Evolutionary conservation across 2,797 vertebrate species (phyloP), one percentile per base, ranked within the genome.

Genomic region (Morelia viridis): DNA sequence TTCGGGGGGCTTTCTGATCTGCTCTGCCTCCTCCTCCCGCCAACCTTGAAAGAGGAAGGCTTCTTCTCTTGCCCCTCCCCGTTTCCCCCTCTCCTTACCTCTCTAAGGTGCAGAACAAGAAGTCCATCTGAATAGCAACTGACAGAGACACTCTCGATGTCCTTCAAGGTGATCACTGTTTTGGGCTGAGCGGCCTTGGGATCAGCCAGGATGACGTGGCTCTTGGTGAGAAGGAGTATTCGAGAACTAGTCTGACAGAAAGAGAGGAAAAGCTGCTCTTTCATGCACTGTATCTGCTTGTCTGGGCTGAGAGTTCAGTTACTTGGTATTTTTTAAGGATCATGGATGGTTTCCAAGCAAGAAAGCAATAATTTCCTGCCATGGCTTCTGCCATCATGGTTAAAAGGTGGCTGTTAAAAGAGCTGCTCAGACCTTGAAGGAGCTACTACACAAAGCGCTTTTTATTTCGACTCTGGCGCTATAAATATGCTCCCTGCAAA

Each of bases 41-140:
- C n/a, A 56, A 6, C 0, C 85, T 68, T 22, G 13, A 58, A 60
- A n/a, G 84, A 87, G 7, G 1, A 9, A 53, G 28, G 6, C 0
- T 3, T 31, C 5, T 58, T 22, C 17, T 4, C 13, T 24, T 64
- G 5, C 15, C n/a, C 53, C 5, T 3, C 17, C 53, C 7, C 22
- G 0, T 4, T 22, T n/a, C 28, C 68, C 35, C 15, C 26, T 0
- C 0, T 3, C 57, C 68, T 62, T 96, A 98, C 98, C 98, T 97
- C 97, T 88, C 65, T 97, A 91, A 98, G 93, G 92, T 98, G 98
- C 89, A 98, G 91, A 46, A 93, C 94, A 60, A 98, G 96, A 80
- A 98, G 95, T 15, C 98, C 98, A 0, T 98, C 98, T 0, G 94
- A 96, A 93, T 97, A 95, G 93, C 95, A 96, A 84, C 95, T 98